Evolutionary conservation across 1,140 invertebrate genomes (phyloP).

Genomic region (Megalonaias nervosa): DNA sequence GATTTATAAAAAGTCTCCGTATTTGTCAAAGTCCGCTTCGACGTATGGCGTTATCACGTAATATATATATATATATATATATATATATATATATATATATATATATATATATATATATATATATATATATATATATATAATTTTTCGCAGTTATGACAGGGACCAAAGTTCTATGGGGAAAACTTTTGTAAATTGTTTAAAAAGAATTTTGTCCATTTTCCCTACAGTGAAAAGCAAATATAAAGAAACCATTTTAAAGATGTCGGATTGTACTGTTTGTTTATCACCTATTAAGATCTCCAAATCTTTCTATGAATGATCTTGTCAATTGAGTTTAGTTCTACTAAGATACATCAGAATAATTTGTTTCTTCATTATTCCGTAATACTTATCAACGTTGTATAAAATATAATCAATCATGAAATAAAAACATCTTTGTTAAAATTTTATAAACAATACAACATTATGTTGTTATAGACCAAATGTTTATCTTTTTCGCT

Average conservation of each 20-base stretch:
- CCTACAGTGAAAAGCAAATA: slow-evolving; percentile 7
- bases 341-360: background rate
- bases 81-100: too few species aligned
- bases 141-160: slow-evolving; percentile 20
- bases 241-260: slow-evolving; percentile 14
- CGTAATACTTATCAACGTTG: background rate
- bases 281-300: slow-evolving; percentile 17
- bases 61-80: too few species aligned
- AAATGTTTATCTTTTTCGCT: too few species aligned
- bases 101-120: too few species aligned
- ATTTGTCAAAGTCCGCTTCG: too few species aligned
- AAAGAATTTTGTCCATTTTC: background rate
- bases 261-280: background rate
- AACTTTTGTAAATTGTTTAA: slow-evolving; percentile 7
- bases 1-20: too few species aligned
- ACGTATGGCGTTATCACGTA: too few species aligned
- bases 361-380: background rate
- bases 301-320: slow-evolving; percentile 6
- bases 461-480: too few species aligned
- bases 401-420: background rate
- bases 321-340: background rate
- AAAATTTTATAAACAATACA: background rate
- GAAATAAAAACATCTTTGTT: background rate
- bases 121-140: background rate
- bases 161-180: slow-evolving; percentile 1